These are phyloP conservation scores for Sprattus sprattus DNA, from an alignment of 2,113 vertebrate genomes.

Conservation along the genomic window DNA sequence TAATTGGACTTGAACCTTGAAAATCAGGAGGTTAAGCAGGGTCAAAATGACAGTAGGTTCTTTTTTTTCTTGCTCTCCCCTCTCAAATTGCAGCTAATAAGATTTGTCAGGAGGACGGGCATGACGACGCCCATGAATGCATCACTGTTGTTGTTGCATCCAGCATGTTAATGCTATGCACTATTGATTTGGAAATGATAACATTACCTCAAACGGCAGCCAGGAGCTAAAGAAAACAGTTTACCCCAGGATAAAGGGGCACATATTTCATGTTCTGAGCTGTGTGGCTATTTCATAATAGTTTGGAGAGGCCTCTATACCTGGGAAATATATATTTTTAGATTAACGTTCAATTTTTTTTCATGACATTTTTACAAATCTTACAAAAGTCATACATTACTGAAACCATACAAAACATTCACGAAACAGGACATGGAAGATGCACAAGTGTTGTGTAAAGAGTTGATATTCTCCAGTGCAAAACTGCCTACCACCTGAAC, in stretches of 20 bases:
- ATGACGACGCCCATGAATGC: slow-evolving; percentile 67
- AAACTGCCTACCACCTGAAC: too few relatives aligned
- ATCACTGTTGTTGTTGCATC: slow-evolving; percentile 53
- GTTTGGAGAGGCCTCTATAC: not conserved
- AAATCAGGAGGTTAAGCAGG: slow-evolving; percentile 95
- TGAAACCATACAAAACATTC: not conserved
- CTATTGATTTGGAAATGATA: slow-evolving; percentile 67
- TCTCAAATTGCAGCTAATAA: slow-evolving; percentile 88
- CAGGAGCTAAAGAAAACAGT: slow-evolving; percentile 48
- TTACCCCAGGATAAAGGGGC: not conserved
- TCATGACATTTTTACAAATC: not conserved
- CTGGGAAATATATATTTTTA: too few relatives aligned
- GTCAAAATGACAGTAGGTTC: slow-evolving; percentile 90
- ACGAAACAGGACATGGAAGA: not conserved
- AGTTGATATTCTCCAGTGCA: not conserved
- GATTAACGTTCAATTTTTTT: too few relatives aligned
- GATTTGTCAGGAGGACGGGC: slow-evolving; percentile 81
- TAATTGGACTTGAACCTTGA: slow-evolving; percentile 99
- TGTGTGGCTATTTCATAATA: not conserved
- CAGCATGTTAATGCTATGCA: slow-evolving; percentile 41
- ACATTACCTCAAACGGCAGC: slow-evolving; percentile 57
- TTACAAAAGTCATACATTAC: not conserved
- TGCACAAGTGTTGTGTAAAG: not conserved
- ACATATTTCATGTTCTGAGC: not conserved
- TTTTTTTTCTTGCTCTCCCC: slow-evolving; percentile 72